phyloP scores from a whole-genome alignment of 2,888 invertebrate species.

The Tinea trinotella region DNA sequence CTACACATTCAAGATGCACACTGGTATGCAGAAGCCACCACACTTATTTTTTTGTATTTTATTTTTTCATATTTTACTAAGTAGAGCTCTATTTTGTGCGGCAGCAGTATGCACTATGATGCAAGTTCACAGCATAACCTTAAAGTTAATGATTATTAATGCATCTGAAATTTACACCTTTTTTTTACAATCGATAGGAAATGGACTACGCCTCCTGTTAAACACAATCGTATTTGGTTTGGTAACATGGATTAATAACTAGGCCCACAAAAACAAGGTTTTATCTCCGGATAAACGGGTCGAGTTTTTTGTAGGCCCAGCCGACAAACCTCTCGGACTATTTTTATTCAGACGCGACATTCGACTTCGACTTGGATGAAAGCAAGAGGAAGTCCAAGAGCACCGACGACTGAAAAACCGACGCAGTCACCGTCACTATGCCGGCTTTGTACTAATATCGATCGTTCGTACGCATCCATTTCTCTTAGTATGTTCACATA shows the following conservation, averaged over 20 bases:
- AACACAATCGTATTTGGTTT: slow-evolving; percentile 44
- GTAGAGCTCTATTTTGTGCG: slow-evolving; percentile 50
- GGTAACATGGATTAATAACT: no score
- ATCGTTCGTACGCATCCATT: slow-evolving; percentile 25
- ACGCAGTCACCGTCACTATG: no score
- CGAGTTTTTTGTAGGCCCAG: no score
- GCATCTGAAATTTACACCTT: slow-evolving; percentile 43
- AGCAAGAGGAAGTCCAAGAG: no score
- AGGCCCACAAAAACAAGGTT: no score
- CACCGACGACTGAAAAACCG: no score
- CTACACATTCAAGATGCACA: slow-evolving; percentile 65
- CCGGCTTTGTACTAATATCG: slow-evolving; percentile 51
- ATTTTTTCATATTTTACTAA: not conserved
- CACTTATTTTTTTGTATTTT: not conserved
- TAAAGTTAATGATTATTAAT: slow-evolving; percentile 45
- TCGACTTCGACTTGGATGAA: no score
- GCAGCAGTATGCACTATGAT: slow-evolving; percentile 65
- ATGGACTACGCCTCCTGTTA: slow-evolving; percentile 32
- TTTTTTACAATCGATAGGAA: slow-evolving; percentile 36
- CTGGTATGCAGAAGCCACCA: slow-evolving; percentile 64
- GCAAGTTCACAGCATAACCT: slow-evolving; percentile 10
- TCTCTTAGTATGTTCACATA: slow-evolving; percentile 37
- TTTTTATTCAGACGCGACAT: no score
- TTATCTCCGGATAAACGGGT: no score
- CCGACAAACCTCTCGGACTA: no score